phyloP scores from a whole-genome alignment of 2,888 invertebrate species.

The Meghimatium bilineatum region DNA sequence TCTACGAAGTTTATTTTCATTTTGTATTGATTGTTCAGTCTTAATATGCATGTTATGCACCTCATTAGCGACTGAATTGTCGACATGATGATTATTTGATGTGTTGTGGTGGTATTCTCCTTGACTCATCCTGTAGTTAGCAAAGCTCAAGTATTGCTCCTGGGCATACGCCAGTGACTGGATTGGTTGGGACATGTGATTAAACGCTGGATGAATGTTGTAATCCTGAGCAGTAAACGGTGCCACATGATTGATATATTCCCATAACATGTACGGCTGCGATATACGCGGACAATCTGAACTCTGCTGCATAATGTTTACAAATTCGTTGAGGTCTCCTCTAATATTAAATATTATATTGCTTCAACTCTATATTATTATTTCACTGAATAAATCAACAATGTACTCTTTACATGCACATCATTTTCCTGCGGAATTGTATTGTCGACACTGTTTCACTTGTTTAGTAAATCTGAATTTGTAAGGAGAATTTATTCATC shows the following conservation, averaged over 20 bases:
- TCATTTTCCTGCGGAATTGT: not conserved
- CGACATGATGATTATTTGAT: not conserved
- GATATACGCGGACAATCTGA: not conserved
- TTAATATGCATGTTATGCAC: not conserved
- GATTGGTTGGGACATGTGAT: constrained; percentile 53
- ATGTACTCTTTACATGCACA: not conserved
- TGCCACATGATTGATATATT: constrained; percentile 50
- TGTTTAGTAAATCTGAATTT: not conserved
- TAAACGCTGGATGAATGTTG: constrained; percentile 64
- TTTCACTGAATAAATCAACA: not conserved
- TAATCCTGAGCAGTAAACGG: constrained; percentile 60
- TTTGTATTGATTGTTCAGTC: not conserved
- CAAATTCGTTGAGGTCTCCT: no score
- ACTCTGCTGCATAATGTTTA: constrained; percentile 24
- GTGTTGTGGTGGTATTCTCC: constrained; percentile 10
- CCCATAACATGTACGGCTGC: constrained; percentile 53
- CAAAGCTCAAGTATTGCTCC: constrained; percentile 5
- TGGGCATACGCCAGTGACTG: constrained; percentile 10
- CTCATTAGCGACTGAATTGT: not conserved
- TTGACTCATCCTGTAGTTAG: constrained; percentile 16
- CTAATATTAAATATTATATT: not conserved
- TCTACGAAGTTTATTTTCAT: not conserved
- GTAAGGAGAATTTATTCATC: not conserved
- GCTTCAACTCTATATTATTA: not conserved
- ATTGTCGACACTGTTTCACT: not conserved